Evolutionary conservation across 1,140 invertebrate genomes (phyloP).

Genomic region (Aphidius ervi): DNA sequence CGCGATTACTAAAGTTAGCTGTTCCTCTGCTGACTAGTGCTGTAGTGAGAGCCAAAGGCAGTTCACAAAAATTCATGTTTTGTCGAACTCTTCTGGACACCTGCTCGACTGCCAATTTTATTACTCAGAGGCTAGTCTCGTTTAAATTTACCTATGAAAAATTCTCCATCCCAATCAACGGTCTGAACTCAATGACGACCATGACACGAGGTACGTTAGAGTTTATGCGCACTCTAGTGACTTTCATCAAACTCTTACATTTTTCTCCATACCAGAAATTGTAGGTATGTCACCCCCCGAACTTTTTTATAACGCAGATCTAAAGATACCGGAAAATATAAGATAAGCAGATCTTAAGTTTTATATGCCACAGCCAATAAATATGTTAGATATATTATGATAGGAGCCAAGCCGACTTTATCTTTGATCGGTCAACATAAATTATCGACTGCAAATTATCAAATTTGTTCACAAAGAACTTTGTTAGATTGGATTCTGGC

Average conservation of each 20-base stretch:
- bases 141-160: not conserved
- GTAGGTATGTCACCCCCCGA: not conserved
- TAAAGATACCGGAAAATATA: conserved; percentile 5
- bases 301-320: not conserved
- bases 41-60: too few relatives aligned
- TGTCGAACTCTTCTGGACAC: not conserved
- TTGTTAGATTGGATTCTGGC: conserved; percentile 22
- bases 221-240: too few relatives aligned
- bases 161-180: not conserved
- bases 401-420: conserved; percentile 23
- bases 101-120: conserved; percentile 1
- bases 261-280: not conserved
- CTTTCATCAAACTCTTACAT: not conserved
- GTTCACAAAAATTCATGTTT: not conserved
- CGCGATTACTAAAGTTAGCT: too few relatives aligned
- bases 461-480: conserved; percentile 26
- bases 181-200: not conserved
- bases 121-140: not conserved
- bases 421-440: conserved; percentile 23
- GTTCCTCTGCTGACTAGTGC: too few relatives aligned
- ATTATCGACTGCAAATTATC: conserved; percentile 1
- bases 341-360: conserved; percentile 27
- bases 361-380: conserved; percentile 18
- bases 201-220: not conserved
- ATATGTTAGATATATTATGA: conserved; percentile 26